Evolutionary conservation across 2,797 vertebrate genomes (phyloP), one percentile per base, ranked within the genome.

Genomic region (Rhyacichthys aspro): DNA sequence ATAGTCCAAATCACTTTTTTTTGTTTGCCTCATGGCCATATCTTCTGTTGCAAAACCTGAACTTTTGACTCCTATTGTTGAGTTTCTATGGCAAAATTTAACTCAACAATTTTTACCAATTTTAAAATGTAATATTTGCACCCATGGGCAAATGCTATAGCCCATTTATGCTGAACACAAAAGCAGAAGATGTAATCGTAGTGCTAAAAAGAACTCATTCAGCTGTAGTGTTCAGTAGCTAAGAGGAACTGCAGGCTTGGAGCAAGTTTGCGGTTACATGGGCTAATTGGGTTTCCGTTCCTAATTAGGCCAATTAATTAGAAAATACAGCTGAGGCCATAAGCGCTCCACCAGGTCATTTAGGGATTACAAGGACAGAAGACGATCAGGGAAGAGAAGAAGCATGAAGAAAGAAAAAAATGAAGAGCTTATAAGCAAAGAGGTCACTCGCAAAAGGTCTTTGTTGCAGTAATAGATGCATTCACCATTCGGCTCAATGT

Each of bases 291-390:
- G 80, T 76, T 89, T 86, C 80, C 59, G 0, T 67, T 79, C 69
- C 67, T 89, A 89, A 92, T 91, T 86, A 90, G 85, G 72, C 67
- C 81, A 80, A 89, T 90, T 90, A 89, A 91, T 91, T 91, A 88
- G 77, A 78, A 83, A 78, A 78, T 70, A 63, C 66, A 81, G 79
- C 63, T 46, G 82, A 88, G 73, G 82, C 82, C 65, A 75, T 67
- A 68, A 82, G 74, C 54, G 12, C 72, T 87, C 59, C 79, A 54
- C 55, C 28, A 56, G 85, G 76, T 85, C 82, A 84, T 88, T 67
- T 59, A 81, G 72, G 81, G 84, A 87, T 89, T 83, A 83, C 55
- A 64, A 55, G 60, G 36, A 72, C 65, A 63, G 57, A 34, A 45
- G 44, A 70, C 18, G 55, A 82, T 58, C 18, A 33, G 64, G 62